Percentiles rank a stretch among this genome's conserved stretches.
phyloP scores from a whole-genome alignment of 1,140 invertebrate genomes.

The Brachionus plicatilis region DNA sequence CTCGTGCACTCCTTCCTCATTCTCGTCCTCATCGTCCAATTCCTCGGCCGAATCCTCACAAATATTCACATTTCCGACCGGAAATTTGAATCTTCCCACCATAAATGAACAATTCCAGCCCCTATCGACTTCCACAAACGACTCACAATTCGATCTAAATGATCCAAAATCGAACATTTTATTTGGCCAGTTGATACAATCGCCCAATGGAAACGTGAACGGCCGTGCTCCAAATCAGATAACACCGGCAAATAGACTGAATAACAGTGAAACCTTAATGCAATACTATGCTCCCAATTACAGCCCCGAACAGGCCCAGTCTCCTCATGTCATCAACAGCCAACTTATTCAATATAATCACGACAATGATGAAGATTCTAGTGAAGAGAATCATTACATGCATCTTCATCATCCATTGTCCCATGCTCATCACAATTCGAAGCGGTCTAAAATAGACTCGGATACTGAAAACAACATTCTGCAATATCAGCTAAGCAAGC shows the following conservation, averaged over 20 bases:
- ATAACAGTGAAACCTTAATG: background rate
- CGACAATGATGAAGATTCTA: background rate
- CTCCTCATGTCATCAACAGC: background rate
- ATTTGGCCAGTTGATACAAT: background rate
- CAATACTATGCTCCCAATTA: slow-evolving; percentile 13
- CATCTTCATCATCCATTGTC: background rate
- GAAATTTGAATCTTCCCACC: background rate
- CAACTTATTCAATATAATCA: background rate
- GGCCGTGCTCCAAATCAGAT: background rate
- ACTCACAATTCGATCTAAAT: background rate
- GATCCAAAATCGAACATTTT: slow-evolving; percentile 4
- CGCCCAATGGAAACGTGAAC: background rate
- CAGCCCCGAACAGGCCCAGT: background rate
- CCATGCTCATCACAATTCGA: background rate
- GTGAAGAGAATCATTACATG: background rate
- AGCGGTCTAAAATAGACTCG: background rate
- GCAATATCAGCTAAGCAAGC: background rate
- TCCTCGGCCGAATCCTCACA: slow-evolving; percentile 8
- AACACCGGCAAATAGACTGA: background rate
- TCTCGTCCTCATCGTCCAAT: background rate
- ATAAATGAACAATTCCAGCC: slow-evolving; percentile 13
- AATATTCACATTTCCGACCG: background rate
- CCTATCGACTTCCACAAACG: background rate
- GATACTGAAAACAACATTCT: background rate
- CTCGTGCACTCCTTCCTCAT: slow-evolving; percentile 16